Base-by-base conservation (phyloP, 2,888 invertebrate genomes). In the Lithophane ornitopus region DNA sequence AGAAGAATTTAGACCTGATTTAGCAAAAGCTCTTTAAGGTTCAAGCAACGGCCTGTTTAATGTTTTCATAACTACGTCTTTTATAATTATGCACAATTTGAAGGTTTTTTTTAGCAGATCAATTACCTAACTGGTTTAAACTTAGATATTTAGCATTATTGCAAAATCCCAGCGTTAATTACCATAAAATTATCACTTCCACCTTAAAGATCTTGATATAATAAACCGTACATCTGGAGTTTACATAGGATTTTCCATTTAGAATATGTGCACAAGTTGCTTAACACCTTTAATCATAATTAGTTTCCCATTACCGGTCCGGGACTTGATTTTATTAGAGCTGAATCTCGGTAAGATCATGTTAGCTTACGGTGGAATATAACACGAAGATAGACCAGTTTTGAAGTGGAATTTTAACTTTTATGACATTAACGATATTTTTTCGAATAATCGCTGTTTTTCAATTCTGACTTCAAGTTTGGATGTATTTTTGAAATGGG, bases 291-390 rank as follows among this genome's bases (percentile, higher is more conserved):
- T 61, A 69, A 76, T 71, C 70, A 76, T 86, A 84, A 89, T 89
- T 82, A 88, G 86, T 78, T 85, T 81, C 61, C 77, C 76, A 84
- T 87, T 84, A 88, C 61, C 46, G 74, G 74, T 34, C 66, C 70
- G 46, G 68, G 76, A 68, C 77, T 70, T 87, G 78, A 89, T 82
- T 86, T 85, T 87, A 88, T 87, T 88, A 87, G 76, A 79, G 75
- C 80, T 54, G 46, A 74, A 84, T 67, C 80, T 84, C 76, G 71
- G 86, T 88, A 85, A 80, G 70, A 78, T 77, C 79, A 74, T 80
- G 63, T 59, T 69, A 44, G 71, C 67, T 76, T 56, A 70, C 52
- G 68, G 68, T 62, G 19, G 52, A 52, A 71, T 73, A 81, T 80
- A 70, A 65, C 22, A 34, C 14, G 59, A 41, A 54, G 65, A 41